Evolutionary conservation across 2,797 vertebrate genomes (phyloP), one percentile per base, ranked within the genome.

Genomic region (Oreonectes daqikongensis): DNA sequence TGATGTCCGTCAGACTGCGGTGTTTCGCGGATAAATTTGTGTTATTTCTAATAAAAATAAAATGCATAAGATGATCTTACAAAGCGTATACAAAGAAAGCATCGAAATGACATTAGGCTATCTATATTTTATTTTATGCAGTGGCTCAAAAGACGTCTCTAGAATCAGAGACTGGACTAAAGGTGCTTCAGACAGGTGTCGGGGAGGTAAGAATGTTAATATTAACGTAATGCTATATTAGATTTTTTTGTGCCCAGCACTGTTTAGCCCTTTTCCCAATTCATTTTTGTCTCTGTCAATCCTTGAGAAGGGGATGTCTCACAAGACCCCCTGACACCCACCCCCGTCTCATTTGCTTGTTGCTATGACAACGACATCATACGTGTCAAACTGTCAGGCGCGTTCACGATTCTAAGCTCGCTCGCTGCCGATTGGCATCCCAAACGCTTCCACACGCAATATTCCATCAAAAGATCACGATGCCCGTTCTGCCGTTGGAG

Each of bases 161-260:
- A 90, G 93, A 97, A 83, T 85, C 93, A 0, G 92, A 95, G 84
- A 93, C 93, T 6, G 93, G 93, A 24, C 87, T 97, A 82, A 95
- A 94, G 87, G 94, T 98, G 22, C 88, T 97, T 68, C 96, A 97
- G 89, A 92, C 93, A 1, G 94, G 94, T 12, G 91, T 92, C 5
- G 95, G 94, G 80, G 93, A 96, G 97, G 97, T 98, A 92, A 69
- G 90, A 65, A 22, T 79, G 40, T 59, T n/a, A n/a, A 38, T 55
- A 30, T 32, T 32, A 60, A 48, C 28, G 10, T 26, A 8, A 12
- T 22, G 7, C 5, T 1, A n/a, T 68, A 12, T 42, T 42, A 11
- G 12, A 15, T 42, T 42, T 32, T 6, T 32, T 20, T 61, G 44
- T 69, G 42, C 17, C 24, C 24, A 28, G n/a, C n/a, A 35, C 44